Percentiles rank a stretch among this genome's conserved stretches.
Conservation (phyloP, 2,888 invertebrate species). For the Aphidius colemani region DNA sequence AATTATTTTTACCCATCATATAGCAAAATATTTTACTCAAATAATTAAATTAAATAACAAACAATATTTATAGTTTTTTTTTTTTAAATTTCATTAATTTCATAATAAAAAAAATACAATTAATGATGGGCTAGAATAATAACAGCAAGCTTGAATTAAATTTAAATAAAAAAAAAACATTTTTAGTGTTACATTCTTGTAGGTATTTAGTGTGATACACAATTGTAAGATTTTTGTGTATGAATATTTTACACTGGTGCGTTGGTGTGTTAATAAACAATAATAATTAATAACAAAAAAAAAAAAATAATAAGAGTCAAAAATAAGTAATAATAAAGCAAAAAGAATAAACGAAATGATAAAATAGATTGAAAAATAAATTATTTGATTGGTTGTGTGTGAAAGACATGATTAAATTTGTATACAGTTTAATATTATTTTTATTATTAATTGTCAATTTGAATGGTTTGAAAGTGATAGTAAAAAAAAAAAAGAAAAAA, state of each 20-base stretch:
- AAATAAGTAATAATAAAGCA: constrained; percentile 4
- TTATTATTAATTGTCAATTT: constrained; percentile 22
- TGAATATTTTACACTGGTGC: constrained; percentile 44
- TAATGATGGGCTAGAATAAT: constrained; percentile 14
- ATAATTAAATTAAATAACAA: background rate
- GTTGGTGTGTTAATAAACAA: constrained; percentile 43
- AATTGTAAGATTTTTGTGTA: constrained; percentile 37
- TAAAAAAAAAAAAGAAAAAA: constrained; percentile 14
- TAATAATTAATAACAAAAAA: constrained; percentile 2
- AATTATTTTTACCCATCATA: no score
- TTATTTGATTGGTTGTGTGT: constrained; percentile 42
- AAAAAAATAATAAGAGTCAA: constrained; percentile 11
- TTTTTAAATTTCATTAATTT: background rate
- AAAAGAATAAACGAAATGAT: constrained; percentile 6
- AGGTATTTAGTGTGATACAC: constrained; percentile 41
- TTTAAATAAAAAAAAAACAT: constrained; percentile 32
- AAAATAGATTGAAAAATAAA: constrained; percentile 1
- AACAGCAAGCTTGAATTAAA: constrained; percentile 38
- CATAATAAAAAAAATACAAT: constrained; percentile 24
- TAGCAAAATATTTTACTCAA: background rate
- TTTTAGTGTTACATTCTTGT: constrained; percentile 38
- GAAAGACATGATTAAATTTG: constrained; percentile 41
- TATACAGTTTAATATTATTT: constrained; percentile 25
- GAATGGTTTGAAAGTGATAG: constrained; percentile 37
- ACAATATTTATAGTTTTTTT: background rate